Evolutionary conservation across 2,113 vertebrate genomes (phyloP), one percentile per base, ranked within the genome.

Genomic region (Gadus macrocephalus): DNA sequence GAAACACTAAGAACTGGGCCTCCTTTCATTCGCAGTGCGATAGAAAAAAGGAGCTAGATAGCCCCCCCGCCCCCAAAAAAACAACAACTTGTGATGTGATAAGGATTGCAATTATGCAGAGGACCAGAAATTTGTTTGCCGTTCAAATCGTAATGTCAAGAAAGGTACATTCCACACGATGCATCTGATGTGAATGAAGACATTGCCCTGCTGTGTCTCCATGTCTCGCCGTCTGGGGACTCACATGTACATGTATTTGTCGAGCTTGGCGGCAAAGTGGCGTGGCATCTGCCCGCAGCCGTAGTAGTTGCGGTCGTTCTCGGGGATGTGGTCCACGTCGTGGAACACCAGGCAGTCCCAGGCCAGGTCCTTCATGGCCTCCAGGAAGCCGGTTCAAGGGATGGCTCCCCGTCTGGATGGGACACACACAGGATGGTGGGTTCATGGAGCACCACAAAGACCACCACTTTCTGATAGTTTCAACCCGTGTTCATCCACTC

Each of bases 241-340:
- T 95, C 82, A 98, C 96, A 97, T 93, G 86, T 98, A 98, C 95
- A 97, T 96, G 78, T 98, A 98, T 79, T 98, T 98, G 81, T 98
- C 96, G 80, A 98, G 85, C 75, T 96, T 98, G 67, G 95, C 93
- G 56, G 96, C 96, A 16, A 98, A 98, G 87, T 98, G 96, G 69
- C 96, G 93, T 0, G 96, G 96, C 96, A 98, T 98, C 85, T 95
- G 94, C 3, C 95, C 94, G 62, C 96, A 98, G 27, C 96, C 96
- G 0, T 98, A 98, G 58, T 98, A 98, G 89, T 98, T 98, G 0
- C 94, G 93, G 80, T 98, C 94, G 0, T 93, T 98, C 82, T 98
- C 96, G 0, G 96, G 96, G 75, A 98, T 96, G 78, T 98, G 96
- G 78, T 98, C 96, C 60, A 98, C 96, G 0, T 98, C 96, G 0